Conservation (phyloP, 1,140 invertebrate species). For the Panulirus ornatus region DNA sequence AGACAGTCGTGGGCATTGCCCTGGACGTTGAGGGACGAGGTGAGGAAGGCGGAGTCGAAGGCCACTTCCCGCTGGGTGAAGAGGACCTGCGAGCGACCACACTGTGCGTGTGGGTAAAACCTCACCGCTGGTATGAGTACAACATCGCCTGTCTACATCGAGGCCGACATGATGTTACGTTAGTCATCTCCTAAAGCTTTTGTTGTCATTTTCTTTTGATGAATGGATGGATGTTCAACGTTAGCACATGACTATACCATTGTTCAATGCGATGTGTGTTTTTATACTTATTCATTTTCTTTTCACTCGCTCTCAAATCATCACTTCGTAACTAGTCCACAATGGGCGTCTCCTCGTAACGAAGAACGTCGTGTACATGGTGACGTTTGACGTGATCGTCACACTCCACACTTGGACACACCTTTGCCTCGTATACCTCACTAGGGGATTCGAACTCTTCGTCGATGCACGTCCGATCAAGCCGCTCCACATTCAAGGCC, state of each 20-base stretch:
- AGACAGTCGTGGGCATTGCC: background rate
- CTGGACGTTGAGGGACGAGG: background rate
- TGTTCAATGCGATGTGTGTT: too few relatives aligned
- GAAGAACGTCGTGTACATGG: background rate
- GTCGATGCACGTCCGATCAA: background rate
- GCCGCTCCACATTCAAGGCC: background rate
- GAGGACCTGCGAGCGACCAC: slow-evolving; percentile 5
- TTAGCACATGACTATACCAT: too few relatives aligned
- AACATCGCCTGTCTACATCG: background rate
- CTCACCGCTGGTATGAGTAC: background rate
- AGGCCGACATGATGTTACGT: background rate
- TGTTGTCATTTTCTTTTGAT: too few relatives aligned
- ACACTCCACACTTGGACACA: slow-evolving; percentile 4
- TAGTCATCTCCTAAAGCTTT: too few relatives aligned
- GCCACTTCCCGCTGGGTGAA: background rate
- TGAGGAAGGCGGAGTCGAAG: background rate
- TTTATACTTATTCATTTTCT: too few relatives aligned
- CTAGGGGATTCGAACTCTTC: background rate
- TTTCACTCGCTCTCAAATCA: too few relatives aligned
- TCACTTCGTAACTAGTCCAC: too few relatives aligned
- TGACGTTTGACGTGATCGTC: background rate
- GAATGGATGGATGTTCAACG: too few relatives aligned
- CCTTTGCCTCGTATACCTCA: slow-evolving; percentile 2
- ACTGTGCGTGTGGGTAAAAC: slow-evolving; percentile 27
- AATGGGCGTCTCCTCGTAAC: too few relatives aligned